These are phyloP conservation scores for Parasteatoda lunata DNA, from an alignment of 2,888 invertebrate species.

Conservation along the genomic window DNA sequence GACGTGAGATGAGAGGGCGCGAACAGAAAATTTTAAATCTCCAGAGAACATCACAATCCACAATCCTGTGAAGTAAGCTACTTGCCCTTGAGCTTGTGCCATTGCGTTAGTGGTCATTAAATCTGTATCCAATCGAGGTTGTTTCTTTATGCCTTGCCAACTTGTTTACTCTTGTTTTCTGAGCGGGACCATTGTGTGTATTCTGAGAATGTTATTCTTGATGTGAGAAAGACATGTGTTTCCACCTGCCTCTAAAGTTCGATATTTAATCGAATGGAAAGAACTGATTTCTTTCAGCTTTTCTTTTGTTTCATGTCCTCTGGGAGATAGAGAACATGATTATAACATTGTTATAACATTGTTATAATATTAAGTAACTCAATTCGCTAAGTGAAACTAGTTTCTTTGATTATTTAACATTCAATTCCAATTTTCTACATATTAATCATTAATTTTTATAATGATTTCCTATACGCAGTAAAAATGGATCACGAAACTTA, in stretches of 20 bases:
- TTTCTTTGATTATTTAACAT: no score
- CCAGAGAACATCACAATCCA: neutral
- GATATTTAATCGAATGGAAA: neutral
- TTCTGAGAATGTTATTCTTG: neutral
- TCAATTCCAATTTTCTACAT: no score
- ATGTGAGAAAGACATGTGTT: neutral
- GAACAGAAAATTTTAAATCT: conserved; percentile 57
- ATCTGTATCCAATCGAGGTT: conserved; percentile 50
- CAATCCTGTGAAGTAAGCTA: neutral
- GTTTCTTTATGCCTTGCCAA: conserved; percentile 34
- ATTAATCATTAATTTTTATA: no score
- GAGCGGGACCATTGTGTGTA: neutral
- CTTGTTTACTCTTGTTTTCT: conserved; percentile 1
- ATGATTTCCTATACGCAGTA: no score
- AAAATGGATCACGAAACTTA: no score
- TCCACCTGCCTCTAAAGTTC: neutral
- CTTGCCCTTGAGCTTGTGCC: conserved; percentile 26
- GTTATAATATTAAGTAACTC: no score
- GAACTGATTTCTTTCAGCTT: neutral
- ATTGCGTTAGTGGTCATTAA: conserved; percentile 62
- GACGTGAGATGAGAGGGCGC: conserved; percentile 42
- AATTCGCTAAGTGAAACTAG: no score
- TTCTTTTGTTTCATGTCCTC: neutral
- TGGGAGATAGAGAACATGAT: neutral
- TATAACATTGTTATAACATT: no score